Evolutionary conservation across 1,140 invertebrate genomes (phyloP).

Genomic region (Atta colombica): DNA sequence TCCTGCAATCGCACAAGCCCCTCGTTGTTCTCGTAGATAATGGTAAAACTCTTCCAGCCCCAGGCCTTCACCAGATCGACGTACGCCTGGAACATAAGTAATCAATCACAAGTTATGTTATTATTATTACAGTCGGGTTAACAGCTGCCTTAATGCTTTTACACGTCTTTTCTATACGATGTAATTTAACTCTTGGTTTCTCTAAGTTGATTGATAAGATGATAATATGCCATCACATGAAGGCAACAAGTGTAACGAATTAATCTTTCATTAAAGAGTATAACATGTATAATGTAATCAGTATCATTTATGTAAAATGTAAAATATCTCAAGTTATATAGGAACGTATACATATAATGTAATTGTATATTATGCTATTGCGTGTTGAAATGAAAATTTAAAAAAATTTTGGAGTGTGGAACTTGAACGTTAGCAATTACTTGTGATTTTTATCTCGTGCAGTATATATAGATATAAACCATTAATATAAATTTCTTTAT

Average conservation of each 20-base stretch:
- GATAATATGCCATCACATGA: constrained; percentile 17
- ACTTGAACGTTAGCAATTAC: neutral
- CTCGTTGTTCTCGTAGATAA: constrained; percentile 98
- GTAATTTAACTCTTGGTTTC: constrained; percentile 36
- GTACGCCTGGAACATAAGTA: constrained; percentile 90
- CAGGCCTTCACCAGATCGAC: constrained; percentile 95
- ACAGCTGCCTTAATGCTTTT: constrained; percentile 50
- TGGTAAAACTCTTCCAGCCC: constrained; percentile 97
- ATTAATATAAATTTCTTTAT: constrained; percentile 11
- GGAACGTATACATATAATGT: too few species aligned
- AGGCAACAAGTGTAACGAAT: constrained; percentile 26
- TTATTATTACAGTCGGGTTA: constrained; percentile 52
- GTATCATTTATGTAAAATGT: constrained; percentile 7
- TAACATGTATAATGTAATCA: neutral
- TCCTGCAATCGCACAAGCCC: constrained; percentile 96
- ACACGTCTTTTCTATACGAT: constrained; percentile 20
- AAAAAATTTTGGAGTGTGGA: neutral
- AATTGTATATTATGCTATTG: neutral
- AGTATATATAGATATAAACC: neutral
- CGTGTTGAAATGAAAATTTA: constrained; percentile 5
- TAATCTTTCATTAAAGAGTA: neutral
- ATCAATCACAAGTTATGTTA: constrained; percentile 63
- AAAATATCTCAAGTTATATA: neutral
- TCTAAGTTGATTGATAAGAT: neutral
- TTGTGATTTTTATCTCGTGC: neutral